Conservation (phyloP, 2,797 vertebrate species). For the Chrosomus eos region DNA sequence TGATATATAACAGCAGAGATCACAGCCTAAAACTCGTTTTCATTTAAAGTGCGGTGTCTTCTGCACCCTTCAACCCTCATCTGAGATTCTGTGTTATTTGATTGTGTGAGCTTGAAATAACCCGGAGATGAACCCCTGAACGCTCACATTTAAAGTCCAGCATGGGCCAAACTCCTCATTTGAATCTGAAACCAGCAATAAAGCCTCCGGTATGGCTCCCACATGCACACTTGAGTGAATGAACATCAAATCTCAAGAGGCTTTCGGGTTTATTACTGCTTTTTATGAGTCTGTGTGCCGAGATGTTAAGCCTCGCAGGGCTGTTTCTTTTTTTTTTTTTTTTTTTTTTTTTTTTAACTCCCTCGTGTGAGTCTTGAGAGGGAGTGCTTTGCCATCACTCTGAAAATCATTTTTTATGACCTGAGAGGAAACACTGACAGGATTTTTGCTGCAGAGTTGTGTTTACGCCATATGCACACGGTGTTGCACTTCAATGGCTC, state of each 20-base stretch:
- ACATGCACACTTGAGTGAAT: conserved; percentile 61
- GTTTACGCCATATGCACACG: conserved; percentile 8
- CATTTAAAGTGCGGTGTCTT: neutral
- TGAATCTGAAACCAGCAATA: conserved; percentile 70
- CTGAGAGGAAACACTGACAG: conserved; percentile 44
- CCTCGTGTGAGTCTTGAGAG: conserved; percentile 44
- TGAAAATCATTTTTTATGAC: conserved; percentile 60
- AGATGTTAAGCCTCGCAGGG: conserved; percentile 50
- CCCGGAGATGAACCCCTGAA: conserved; percentile 30
- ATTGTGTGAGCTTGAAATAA: conserved; percentile 38
- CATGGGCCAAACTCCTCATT: conserved; percentile 61
- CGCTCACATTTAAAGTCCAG: conserved; percentile 45
- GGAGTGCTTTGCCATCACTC: conserved; percentile 56
- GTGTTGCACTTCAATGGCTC: conserved; percentile 3
- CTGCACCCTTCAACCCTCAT: conserved; percentile 9
- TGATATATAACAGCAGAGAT: neutral
- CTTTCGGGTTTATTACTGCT: conserved; percentile 67
- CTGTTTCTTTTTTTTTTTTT: neutral
- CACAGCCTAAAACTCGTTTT: neutral
- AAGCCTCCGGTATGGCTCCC: conserved; percentile 68
- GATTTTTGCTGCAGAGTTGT: conserved; percentile 33
- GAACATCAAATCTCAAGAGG: conserved; percentile 69
- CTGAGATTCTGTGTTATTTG: conserved; percentile 38
- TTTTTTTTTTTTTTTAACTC: conserved; percentile 21
- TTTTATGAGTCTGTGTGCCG: conserved; percentile 64